Evolutionary conservation across 2,797 vertebrate species (phyloP).

Genomic region (Antennarius maculatus): DNA sequence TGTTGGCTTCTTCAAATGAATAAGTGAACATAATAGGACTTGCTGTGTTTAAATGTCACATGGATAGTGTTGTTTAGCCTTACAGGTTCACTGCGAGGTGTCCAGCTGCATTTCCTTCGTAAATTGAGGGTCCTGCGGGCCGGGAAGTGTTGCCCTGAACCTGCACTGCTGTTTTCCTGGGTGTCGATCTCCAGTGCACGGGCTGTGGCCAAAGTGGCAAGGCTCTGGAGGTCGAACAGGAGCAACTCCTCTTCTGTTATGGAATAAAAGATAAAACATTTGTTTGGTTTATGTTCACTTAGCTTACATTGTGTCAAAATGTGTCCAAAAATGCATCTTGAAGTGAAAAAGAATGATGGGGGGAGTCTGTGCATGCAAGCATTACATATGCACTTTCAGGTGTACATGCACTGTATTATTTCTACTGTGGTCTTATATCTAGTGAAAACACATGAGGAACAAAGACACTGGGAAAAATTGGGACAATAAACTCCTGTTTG

Average conservation of each 20-base stretch:
- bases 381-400: not conserved
- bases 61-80: slow-evolving; percentile 46
- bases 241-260: slow-evolving; percentile 84
- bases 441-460: slow-evolving; percentile 1
- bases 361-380: not conserved
- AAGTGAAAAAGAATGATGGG: not conserved
- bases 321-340: not conserved
- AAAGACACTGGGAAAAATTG: slow-evolving; percentile 9
- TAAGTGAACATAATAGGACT: too few species aligned
- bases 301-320: not conserved
- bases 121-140: slow-evolving; percentile 86
- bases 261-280: slow-evolving; percentile 4
- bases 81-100: slow-evolving; percentile 92
- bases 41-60: too few species aligned
- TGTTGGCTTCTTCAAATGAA: not conserved
- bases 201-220: slow-evolving; percentile 92
- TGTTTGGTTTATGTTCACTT: slow-evolving; percentile 3
- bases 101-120: slow-evolving; percentile 93
- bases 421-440: not conserved
- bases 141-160: slow-evolving; percentile 65
- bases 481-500: slow-evolving; percentile 29
- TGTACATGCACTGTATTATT: not conserved
- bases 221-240: slow-evolving; percentile 90
- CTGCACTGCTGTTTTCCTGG: slow-evolving; percentile 62
- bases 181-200: slow-evolving; percentile 89